phyloP scores from a whole-genome alignment of 2,113 vertebrate species.

The Gallinago paraguaiae region DNA sequence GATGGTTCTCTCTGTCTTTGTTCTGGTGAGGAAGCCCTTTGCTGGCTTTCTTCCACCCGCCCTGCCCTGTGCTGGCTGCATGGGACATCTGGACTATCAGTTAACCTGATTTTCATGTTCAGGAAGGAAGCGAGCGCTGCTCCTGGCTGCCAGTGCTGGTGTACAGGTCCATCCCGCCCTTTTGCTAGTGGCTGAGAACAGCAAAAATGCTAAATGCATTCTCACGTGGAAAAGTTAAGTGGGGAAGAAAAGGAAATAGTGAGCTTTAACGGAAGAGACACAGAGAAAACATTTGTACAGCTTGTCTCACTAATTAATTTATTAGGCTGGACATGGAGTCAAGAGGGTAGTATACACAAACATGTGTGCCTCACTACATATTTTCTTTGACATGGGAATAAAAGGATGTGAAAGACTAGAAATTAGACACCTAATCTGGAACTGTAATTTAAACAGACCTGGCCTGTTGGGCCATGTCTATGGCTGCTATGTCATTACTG shows the following conservation, averaged over 20 bases:
- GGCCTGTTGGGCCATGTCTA: not conserved
- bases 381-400: slow-evolving; percentile 15
- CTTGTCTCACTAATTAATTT: not conserved
- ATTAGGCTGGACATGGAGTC: not conserved
- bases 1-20: not conserved
- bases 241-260: not conserved
- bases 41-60: not conserved
- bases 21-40: not conserved
- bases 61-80: too few species aligned
- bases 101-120: too few species aligned
- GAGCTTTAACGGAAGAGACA: not conserved
- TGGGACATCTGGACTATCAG: too few species aligned
- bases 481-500: not conserved
- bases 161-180: not conserved
- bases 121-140: not conserved
- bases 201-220: not conserved
- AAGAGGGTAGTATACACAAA: not conserved
- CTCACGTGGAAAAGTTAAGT: not conserved
- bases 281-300: not conserved
- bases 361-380: not conserved
- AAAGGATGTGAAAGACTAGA: not conserved
- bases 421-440: not conserved
- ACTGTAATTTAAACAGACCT: not conserved
- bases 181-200: not conserved
- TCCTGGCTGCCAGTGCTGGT: not conserved